Evolutionary conservation across 2,113 vertebrate genomes (phyloP).

Genomic region (Dasyurus viverrinus): DNA sequence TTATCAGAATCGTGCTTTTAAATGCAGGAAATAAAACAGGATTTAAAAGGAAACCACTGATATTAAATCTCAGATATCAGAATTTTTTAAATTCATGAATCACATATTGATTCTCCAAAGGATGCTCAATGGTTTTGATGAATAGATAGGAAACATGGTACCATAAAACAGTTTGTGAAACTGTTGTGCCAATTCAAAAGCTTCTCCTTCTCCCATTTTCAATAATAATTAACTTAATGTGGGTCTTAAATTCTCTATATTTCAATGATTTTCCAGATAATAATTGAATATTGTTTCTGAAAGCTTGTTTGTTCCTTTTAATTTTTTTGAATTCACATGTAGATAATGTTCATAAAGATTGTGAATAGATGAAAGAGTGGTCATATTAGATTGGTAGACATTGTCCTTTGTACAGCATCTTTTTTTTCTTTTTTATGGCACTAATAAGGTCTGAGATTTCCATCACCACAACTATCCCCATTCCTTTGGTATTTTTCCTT

Average conservation of each 20-base stretch:
- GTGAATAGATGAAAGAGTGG: not conserved
- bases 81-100: not conserved
- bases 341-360: not conserved
- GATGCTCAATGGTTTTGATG: not conserved
- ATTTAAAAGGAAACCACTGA: not conserved
- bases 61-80: not conserved
- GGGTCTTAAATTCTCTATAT: not conserved
- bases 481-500: not conserved
- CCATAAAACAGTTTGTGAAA: accelerated
- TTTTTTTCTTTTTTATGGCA: not conserved
- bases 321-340: not conserved
- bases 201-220: not conserved
- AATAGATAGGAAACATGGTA: not conserved
- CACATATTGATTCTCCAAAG: not conserved
- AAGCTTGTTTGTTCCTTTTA: not conserved
- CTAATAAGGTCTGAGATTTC: not conserved
- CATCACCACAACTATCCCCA: no score
- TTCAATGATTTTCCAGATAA: not conserved
- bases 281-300: not conserved
- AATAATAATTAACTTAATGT: not conserved
- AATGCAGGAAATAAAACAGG: not conserved
- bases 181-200: not conserved
- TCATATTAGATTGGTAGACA: not conserved
- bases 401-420: not conserved
- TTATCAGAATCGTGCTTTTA: not conserved